Conservation (phyloP, 1,140 invertebrate species). For the Zaprionus africanus region DNA sequence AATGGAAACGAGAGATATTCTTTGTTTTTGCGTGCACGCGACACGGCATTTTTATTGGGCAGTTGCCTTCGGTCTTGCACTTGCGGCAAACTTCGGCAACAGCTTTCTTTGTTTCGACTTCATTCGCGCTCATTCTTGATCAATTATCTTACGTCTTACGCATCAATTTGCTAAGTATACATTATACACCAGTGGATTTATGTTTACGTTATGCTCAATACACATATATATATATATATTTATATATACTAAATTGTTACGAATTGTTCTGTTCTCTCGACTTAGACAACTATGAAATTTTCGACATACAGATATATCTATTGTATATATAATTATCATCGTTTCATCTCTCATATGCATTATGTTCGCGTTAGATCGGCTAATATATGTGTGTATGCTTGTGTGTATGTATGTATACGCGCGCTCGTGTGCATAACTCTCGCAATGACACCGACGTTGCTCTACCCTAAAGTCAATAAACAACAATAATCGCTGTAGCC, state of each 20-base stretch:
- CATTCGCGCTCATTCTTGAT: constrained; percentile 8
- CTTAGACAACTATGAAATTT: constrained; percentile 64
- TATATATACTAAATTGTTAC: constrained; percentile 60
- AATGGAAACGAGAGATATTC: constrained; percentile 27
- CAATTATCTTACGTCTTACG: constrained; percentile 37
- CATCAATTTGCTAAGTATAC: constrained; percentile 53
- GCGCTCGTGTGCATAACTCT: neutral
- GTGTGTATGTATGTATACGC: neutral
- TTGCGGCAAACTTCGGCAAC: constrained; percentile 17
- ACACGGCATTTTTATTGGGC: constrained; percentile 51
- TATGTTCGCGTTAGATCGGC: constrained; percentile 41
- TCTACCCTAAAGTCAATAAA: constrained; percentile 7
- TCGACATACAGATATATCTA: constrained; percentile 33
- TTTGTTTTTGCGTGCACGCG: constrained; percentile 60
- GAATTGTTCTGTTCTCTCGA: constrained; percentile 42
- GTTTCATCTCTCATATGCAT: constrained; percentile 40
- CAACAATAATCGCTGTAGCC: constrained; percentile 40
- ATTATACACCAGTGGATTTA: constrained; percentile 51
- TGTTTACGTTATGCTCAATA: constrained; percentile 36
- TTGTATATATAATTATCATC: constrained; percentile 39
- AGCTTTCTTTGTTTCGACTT: constrained; percentile 15
- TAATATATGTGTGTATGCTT: constrained; percentile 23
- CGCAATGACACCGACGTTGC: constrained; percentile 1
- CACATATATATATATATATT: neutral
- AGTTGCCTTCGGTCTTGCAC: constrained; percentile 18